Percentiles rank a stretch among this genome's conserved stretches.
Conservation (phyloP, 64 coral and sea anemone species). For the Acropora yongei region DNA sequence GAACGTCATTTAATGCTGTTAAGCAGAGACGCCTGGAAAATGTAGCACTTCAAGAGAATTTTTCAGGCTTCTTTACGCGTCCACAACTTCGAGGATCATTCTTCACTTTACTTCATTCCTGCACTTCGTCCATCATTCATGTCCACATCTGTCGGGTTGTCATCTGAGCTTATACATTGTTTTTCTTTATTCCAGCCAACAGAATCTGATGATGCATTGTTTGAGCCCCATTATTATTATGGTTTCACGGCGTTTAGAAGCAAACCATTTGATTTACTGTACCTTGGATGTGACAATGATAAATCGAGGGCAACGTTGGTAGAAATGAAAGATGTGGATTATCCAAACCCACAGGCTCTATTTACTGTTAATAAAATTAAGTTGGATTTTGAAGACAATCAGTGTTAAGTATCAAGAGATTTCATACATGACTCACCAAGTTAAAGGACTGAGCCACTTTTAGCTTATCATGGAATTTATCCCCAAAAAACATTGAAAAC, state of each 20-base stretch:
- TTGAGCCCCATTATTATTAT: slow-evolving; percentile 1
- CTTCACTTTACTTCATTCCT: too few relatives aligned
- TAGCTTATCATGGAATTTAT: too few relatives aligned
- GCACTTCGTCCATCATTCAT: too few relatives aligned
- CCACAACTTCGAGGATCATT: too few relatives aligned
- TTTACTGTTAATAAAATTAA: slow-evolving; percentile 9
- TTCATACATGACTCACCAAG: too few relatives aligned
- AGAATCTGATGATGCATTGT: not conserved
- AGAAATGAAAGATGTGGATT: not conserved
- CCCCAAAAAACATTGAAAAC: too few relatives aligned
- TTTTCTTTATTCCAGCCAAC: not conserved
- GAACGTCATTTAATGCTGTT: too few relatives aligned
- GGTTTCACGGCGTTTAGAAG: not conserved
- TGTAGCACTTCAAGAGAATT: too few relatives aligned
- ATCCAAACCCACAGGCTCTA: slow-evolving; percentile 29
- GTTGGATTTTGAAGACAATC: not conserved
- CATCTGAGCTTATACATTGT: not conserved
- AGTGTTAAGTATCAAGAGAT: too few relatives aligned
- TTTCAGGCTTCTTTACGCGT: too few relatives aligned
- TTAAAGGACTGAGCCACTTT: not conserved
- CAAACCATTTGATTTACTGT: not conserved
- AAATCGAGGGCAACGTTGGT: not conserved
- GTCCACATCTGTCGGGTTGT: too few relatives aligned
- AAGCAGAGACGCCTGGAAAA: too few relatives aligned
- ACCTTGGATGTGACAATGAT: not conserved